Evolutionary conservation across 2,113 vertebrate genomes (phyloP), one percentile per base, ranked within the genome.

Genomic region (Bubo scandiacus): DNA sequence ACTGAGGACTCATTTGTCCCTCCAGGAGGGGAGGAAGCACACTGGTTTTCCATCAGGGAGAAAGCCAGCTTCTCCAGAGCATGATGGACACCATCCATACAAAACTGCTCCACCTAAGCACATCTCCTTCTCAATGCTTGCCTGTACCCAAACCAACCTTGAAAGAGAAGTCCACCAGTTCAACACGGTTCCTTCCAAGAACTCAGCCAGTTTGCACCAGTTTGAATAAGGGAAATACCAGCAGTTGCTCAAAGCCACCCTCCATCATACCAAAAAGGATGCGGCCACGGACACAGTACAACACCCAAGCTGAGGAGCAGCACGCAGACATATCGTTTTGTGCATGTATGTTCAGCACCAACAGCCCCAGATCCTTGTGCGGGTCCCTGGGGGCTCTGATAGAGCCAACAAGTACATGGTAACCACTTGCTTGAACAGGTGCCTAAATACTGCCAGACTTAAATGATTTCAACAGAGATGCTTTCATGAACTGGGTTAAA

Each of bases 301-400:
- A 15, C 30, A 25, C 9, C 23, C 29, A 19, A 36, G 43, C 13
- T n/a, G 63, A 52, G 47, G 55, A 65, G 38, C 45, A 51, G 17
- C 6, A 15, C 45, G 10, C 40, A 57, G 58, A 10, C 15, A 5
- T 2, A 5, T 2, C 2, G 1, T 9, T 42, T 16, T 43, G 3
- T 17, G 4, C 20, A 18, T 29, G 36, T 43, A 11, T 3, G 19
- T 15, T 22, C 43, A 32, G 58, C 62, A 72, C 32, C 3, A 0
- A 19, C 9, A 81, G 66, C n/a, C 61, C 61, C 54, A 36, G 21
- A 5, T 32, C 52, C 66, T 80, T 12, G 0, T 29, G 6, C 0
- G 2, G 14, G 21, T 68, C 59, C 32, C 68, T 18, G 34, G 11
- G 22, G 9, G 10, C 30, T 79, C 73, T 30, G 61, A 22, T 2